Evolutionary conservation across 2,888 invertebrate genomes (phyloP).

Genomic region (Eugnorisma glareosa): DNA sequence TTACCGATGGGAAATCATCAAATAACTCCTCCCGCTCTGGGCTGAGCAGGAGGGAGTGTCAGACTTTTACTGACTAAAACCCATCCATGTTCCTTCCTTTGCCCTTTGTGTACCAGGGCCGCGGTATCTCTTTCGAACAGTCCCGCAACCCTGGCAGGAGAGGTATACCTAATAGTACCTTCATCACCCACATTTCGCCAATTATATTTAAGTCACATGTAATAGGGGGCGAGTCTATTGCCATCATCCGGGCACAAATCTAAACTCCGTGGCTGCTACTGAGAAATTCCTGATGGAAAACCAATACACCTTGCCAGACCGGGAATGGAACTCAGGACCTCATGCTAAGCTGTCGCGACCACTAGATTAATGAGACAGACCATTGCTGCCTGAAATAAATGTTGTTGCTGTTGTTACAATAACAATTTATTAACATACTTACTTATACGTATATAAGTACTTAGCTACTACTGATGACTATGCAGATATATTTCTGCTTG

Average conservation of each 20-base stretch:
- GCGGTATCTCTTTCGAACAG: no score
- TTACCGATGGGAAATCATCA: no score
- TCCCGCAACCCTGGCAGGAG: no score
- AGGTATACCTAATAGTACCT: not conserved
- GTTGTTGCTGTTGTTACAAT: no score
- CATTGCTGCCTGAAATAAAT: no score
- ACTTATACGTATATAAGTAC: no score
- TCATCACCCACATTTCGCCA: not conserved
- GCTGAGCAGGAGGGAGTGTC: no score
- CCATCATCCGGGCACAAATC: not conserved
- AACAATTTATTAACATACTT: no score
- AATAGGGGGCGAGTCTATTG: not conserved
- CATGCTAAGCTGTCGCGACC: not conserved
- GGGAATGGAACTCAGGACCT: not conserved
- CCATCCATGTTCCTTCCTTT: no score
- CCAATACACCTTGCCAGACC: not conserved
- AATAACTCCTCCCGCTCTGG: no score
- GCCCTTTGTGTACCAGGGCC: no score
- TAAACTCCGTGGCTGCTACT: not conserved
- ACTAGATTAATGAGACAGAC: not conserved
- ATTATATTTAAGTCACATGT: not conserved
- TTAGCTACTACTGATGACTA: slow-evolving; percentile 5
- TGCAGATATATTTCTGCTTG: not conserved
- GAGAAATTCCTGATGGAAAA: not conserved
- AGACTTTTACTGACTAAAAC: no score